phyloP scores from a whole-genome alignment of 2,113 vertebrate genomes.

The Donacobius atricapilla region DNA sequence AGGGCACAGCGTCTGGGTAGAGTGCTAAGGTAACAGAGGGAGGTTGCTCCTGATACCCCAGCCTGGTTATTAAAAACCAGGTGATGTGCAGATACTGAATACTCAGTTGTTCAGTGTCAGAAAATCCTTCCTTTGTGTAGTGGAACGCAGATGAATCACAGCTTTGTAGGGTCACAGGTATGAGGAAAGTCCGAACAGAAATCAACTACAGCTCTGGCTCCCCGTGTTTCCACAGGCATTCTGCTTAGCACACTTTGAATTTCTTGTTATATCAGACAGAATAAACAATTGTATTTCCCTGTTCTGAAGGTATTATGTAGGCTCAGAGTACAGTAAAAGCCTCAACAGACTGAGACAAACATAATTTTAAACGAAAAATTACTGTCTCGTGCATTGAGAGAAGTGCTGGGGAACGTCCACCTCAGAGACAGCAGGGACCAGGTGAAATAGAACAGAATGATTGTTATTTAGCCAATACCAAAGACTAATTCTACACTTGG shows the following conservation, averaged over 20 bases:
- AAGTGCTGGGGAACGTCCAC: not conserved
- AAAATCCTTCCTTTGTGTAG: not conserved
- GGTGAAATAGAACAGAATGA: not conserved
- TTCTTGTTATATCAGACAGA: not conserved
- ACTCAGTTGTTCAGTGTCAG: not conserved
- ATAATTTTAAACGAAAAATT: not conserved
- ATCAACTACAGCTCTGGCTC: not conserved
- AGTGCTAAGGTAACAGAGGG: not conserved
- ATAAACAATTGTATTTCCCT: not conserved
- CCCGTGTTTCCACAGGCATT: not conserved
- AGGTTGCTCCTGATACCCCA: not conserved
- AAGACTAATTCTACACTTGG: not conserved
- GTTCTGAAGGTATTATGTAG: not conserved
- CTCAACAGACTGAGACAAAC: not conserved
- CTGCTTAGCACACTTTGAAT: not conserved
- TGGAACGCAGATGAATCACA: not conserved
- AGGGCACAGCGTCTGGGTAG: rapidly evolving
- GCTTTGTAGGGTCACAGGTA: not conserved
- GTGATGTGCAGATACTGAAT: not conserved
- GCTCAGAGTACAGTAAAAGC: not conserved
- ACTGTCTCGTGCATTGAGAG: not conserved
- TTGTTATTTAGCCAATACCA: not conserved
- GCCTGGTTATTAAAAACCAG: not conserved
- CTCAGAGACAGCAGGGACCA: not conserved
- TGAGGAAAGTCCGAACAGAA: not conserved